A percentile compares a stretch with the other conserved stretches of the same genome.
phyloP scores from a whole-genome alignment of 2,113 vertebrate genomes.

The Melanerpes aurifrons region DNA sequence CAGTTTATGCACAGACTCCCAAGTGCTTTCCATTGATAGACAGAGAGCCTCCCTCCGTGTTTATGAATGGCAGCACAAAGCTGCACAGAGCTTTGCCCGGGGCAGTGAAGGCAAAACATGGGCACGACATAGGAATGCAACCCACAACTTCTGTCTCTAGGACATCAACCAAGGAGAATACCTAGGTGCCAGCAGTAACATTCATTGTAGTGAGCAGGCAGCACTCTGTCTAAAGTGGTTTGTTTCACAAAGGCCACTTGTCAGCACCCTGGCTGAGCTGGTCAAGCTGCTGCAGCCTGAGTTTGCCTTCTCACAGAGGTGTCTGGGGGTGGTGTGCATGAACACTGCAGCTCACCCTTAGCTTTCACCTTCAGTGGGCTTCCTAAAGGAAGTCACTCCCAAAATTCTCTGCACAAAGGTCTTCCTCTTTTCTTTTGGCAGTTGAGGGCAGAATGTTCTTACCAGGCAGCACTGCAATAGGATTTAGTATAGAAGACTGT shows the following conservation, averaged over 20 bases:
- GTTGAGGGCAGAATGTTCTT: background rate
- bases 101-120: background rate
- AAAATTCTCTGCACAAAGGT: background rate
- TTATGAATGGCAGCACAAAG: background rate
- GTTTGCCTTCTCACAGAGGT: background rate
- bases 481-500: background rate
- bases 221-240: background rate
- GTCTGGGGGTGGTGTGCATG: background rate
- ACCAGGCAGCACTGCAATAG: background rate
- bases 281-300: conserved; percentile 24
- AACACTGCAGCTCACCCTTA: background rate
- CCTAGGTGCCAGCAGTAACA: background rate
- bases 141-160: background rate
- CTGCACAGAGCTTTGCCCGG: background rate
- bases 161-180: background rate
- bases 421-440: background rate
- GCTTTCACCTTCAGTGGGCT: background rate
- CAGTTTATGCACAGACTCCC: conserved; percentile 5
- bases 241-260: background rate
- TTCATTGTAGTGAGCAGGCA: background rate
- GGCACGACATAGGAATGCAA: background rate
- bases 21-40: background rate
- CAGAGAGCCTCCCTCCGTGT: background rate
- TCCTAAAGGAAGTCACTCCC: background rate
- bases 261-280: background rate